Percentiles rank a stretch among this genome's conserved stretches.
Evolutionary conservation across 2,113 vertebrate species (phyloP).

Genomic region (Pelecanus crispus): DNA sequence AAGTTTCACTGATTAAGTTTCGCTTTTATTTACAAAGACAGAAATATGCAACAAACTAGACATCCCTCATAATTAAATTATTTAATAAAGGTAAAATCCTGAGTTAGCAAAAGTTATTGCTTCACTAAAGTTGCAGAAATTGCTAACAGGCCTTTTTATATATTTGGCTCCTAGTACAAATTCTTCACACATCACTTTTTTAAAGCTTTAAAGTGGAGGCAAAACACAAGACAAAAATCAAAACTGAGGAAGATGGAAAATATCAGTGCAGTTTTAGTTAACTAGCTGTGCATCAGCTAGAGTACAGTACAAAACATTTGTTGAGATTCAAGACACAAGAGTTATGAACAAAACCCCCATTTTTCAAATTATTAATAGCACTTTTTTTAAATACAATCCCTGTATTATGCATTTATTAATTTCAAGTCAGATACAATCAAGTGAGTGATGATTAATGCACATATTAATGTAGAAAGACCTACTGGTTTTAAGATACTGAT

Average conservation of each 20-base stretch:
- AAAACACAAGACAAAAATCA: background rate
- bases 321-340: background rate
- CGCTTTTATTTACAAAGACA: slow-evolving; percentile 53
- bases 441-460: background rate
- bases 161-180: background rate
- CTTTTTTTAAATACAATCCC: background rate
- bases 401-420: too few species aligned
- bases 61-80: background rate
- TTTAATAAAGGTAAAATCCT: slow-evolving; percentile 28
- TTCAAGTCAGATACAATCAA: background rate
- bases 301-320: background rate
- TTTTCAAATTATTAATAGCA: background rate
- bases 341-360: background rate
- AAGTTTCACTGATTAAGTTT: background rate
- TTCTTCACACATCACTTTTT: background rate
- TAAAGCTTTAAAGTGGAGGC: background rate
- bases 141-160: background rate
- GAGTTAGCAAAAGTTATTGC: slow-evolving; percentile 29
- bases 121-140: background rate
- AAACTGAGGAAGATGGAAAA: background rate
- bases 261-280: slow-evolving; percentile 3
- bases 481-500: background rate
- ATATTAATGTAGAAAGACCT: background rate
- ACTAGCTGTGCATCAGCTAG: slow-evolving; percentile 5
- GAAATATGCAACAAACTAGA: slow-evolving; percentile 21